Conservation (phyloP, 2,797 vertebrate genomes). For the Malacoraja senta region DNA sequence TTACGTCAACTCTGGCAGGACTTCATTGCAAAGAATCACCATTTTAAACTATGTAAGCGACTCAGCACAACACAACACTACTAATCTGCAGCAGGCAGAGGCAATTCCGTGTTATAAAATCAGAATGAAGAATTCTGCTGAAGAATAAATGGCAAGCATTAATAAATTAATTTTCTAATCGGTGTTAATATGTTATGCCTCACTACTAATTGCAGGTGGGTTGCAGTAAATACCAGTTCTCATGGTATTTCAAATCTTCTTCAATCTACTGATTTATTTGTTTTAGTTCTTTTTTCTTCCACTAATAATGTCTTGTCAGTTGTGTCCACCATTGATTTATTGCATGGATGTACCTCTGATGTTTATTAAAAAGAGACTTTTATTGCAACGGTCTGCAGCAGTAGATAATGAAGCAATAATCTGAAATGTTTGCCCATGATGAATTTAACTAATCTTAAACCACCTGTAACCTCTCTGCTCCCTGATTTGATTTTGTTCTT, state of each 20-base stretch:
- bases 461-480: not conserved
- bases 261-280: constrained; percentile 29
- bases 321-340: constrained; percentile 18
- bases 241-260: not conserved
- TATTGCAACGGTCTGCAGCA: constrained; percentile 10
- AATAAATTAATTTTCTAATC: constrained; percentile 24
- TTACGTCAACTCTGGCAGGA: no score
- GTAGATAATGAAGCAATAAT: constrained; percentile 27
- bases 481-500: constrained; percentile 2
- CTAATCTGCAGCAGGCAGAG: not conserved
- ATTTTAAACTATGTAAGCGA: not conserved
- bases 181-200: constrained; percentile 1
- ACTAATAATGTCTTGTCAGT: constrained; percentile 28
- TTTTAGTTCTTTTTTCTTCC: constrained; percentile 17
- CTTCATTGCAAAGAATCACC: not conserved
- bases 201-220: not conserved
- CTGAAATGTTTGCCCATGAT: not conserved
- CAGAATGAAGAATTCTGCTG: not conserved
- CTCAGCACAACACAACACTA: not conserved
- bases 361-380: constrained; percentile 19
- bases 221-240: not conserved
- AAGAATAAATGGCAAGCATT: constrained; percentile 4
- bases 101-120: not conserved
- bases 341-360: constrained; percentile 4
- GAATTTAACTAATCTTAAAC: constrained; percentile 24